phyloP scores from a whole-genome alignment of 2,888 invertebrate species.

The Falcaria lacertinaria region DNA sequence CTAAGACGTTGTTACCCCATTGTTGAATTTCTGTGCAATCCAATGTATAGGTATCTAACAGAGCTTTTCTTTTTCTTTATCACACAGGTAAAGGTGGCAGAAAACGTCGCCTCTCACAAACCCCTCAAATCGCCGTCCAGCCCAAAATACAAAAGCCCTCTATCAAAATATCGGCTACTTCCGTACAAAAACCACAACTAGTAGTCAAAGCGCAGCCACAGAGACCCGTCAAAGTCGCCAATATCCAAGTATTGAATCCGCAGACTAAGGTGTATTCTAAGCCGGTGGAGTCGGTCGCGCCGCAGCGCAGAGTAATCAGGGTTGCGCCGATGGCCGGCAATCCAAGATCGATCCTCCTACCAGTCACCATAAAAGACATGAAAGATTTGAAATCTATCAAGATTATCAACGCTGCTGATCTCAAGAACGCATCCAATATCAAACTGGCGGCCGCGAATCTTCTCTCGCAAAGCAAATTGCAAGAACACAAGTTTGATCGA shows the following conservation, averaged over 20 bases:
- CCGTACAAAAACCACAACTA: slow-evolving; percentile 59
- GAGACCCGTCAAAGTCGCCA: slow-evolving; percentile 63
- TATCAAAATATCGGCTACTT: slow-evolving; percentile 45
- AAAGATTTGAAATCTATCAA: slow-evolving; percentile 86
- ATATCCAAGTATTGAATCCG: slow-evolving; percentile 64
- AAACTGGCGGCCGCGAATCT: slow-evolving; percentile 74
- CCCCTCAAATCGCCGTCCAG: slow-evolving; percentile 57
- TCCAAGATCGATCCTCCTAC: slow-evolving; percentile 84
- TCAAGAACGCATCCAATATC: slow-evolving; percentile 76
- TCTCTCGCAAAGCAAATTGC: slow-evolving; percentile 67
- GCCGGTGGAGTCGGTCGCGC: slow-evolving; percentile 64
- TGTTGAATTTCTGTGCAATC: too few relatives aligned
- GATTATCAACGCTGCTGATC: slow-evolving; percentile 83
- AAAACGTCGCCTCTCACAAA: slow-evolving; percentile 68
- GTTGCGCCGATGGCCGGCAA: slow-evolving; percentile 74
- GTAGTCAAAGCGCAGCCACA: slow-evolving; percentile 70
- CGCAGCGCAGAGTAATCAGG: slow-evolving; percentile 63
- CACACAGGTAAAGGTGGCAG: slow-evolving; percentile 58
- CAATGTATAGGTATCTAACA: too few relatives aligned
- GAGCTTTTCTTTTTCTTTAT: too few relatives aligned
- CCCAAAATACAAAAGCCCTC: slow-evolving; percentile 67
- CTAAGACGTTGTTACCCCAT: too few relatives aligned
- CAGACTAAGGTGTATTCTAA: slow-evolving; percentile 71
- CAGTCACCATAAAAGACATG: slow-evolving; percentile 84
- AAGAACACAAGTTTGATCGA: slow-evolving; percentile 57